Conservation (phyloP, 2,888 invertebrate species). For the Crepidodera aurea region DNA sequence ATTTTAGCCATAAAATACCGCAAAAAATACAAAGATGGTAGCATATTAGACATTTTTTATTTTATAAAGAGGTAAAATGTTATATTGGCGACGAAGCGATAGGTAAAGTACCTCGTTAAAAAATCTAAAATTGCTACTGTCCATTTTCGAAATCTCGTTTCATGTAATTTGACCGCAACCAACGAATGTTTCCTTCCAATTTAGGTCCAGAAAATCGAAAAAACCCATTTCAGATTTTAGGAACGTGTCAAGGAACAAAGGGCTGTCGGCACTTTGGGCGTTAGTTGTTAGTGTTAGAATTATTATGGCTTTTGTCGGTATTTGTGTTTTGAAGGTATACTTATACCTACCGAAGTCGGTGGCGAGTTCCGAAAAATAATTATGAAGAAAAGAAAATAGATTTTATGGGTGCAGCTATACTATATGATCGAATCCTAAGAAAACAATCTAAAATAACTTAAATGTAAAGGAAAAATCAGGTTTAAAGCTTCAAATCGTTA, state of each 20-base stretch:
- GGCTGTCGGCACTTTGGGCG: slow-evolving; percentile 1
- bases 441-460: too few relatives aligned
- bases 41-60: too few relatives aligned
- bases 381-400: not conserved
- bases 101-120: too few relatives aligned
- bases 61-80: too few relatives aligned
- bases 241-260: slow-evolving; percentile 2
- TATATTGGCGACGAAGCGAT: too few relatives aligned
- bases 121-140: not conserved
- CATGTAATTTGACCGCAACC: not conserved
- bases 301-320: not conserved
- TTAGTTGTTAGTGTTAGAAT: not conserved
- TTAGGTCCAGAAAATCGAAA: not conserved
- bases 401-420: too few relatives aligned
- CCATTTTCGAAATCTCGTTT: not conserved
- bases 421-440: too few relatives aligned
- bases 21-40: too few relatives aligned
- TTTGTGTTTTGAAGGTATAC: not conserved
- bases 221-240: slow-evolving; percentile 1
- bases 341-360: not conserved
- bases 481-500: too few relatives aligned
- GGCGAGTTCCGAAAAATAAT: not conserved
- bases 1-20: too few relatives aligned
- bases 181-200: not conserved
- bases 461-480: too few relatives aligned